These are phyloP conservation scores for Garrulus glandarius DNA, from an alignment of 2,797 vertebrate genomes.

Conservation along the genomic window DNA sequence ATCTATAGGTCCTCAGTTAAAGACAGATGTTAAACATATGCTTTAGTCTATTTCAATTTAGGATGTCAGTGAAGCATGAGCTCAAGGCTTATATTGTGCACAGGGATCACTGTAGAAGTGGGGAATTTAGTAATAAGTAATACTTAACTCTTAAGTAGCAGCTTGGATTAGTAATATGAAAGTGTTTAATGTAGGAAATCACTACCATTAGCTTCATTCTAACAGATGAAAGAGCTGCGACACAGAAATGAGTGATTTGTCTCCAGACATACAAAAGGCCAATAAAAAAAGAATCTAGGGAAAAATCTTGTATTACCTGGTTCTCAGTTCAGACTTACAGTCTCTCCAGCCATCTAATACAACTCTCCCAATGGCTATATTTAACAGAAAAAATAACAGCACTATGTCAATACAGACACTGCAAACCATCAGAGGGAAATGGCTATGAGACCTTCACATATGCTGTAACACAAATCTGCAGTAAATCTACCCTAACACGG, in stretches of 20 bases:
- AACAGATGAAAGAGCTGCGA: background rate
- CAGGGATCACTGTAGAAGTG: background rate
- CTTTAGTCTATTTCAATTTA: constrained; percentile 41
- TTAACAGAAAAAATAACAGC: background rate
- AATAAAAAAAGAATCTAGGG: background rate
- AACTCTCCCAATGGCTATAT: background rate
- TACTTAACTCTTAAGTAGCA: constrained; percentile 12
- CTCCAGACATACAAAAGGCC: background rate
- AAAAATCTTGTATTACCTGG: background rate
- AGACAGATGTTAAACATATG: constrained; percentile 48
- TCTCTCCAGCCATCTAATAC: background rate
- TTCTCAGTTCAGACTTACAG: background rate
- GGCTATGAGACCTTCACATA: background rate
- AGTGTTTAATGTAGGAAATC: constrained; percentile 10
- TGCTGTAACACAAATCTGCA: background rate
- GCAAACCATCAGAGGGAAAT: background rate
- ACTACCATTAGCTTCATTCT: constrained; percentile 1
- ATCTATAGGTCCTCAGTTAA: constrained; percentile 19
- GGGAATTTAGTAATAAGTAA: constrained; percentile 23
- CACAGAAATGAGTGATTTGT: background rate
- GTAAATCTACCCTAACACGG: background rate
- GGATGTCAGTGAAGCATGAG: background rate
- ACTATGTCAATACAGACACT: background rate
- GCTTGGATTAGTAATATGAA: background rate
- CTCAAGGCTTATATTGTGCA: background rate